Base-by-base conservation (phyloP, 2,113 vertebrate species). In the Periophthalmus modestus region DNA sequence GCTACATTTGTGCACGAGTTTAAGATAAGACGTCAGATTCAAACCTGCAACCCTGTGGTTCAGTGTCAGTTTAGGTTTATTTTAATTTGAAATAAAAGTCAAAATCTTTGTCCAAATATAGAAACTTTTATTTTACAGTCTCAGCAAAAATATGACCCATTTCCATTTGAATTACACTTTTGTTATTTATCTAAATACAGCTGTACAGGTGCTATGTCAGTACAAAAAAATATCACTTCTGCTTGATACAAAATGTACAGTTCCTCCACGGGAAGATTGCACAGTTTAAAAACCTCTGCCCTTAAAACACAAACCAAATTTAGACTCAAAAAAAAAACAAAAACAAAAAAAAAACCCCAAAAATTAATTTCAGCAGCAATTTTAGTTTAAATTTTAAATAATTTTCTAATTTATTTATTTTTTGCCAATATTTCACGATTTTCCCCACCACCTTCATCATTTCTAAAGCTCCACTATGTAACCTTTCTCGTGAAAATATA, bases 171-270 rank as follows among this genome's bases (percentile, higher is more conserved):
- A 84, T 90, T 88, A 78, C 83, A 89, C 78, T 88, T 83, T 81
- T 89, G 88, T 91, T 89, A 89, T 90, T 91, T 91, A 93, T 74
- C 90, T 91, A 92, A 92, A 92, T 91, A 92, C 89, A 89, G 82
- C 75, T 90, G 91, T 89, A 90, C 89, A 90, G 82, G 55, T 80
- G 74, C 69, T 75, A 82, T 79, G 68, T 87, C 91, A 90, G 89
- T 93, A 92, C 85, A 92, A 92, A 92, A 92, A 90, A 89, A 92
- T 88, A 89, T 84, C 52, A 81, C 82, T 48, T 80, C 80, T 33
- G 33, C 14, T 73, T 33, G 72, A 84, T 91, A 92, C 73, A 91
- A 93, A 92, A 90, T 87, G 78, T 87, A 85, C 85, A 86, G 46
- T 71, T 83, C 16, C 75, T 72, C 77, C 75, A 89, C 72, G 36